Conservation (phyloP, 2,113 vertebrate species). For the Bothrops jararaca region DNA sequence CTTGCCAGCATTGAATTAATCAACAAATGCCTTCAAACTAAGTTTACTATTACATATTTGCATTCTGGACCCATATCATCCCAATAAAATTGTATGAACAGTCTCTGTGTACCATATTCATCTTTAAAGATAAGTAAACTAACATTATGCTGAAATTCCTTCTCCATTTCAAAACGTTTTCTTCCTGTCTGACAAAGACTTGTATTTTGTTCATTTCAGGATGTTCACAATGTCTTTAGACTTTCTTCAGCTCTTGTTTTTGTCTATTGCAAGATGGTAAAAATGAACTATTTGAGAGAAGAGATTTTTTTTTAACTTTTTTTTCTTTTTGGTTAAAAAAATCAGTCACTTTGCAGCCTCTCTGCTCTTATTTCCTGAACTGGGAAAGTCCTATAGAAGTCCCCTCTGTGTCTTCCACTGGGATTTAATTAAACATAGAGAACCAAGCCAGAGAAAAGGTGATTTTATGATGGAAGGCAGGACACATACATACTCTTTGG, state of each 20-base stretch:
- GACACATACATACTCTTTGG: background rate
- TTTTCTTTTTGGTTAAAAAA: background rate
- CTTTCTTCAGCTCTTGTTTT: background rate
- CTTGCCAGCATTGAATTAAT: background rate
- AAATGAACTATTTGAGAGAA: background rate
- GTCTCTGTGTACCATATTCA: background rate
- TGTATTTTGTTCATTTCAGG: background rate
- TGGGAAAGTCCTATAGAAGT: background rate
- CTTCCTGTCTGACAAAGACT: background rate
- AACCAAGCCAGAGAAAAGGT: background rate
- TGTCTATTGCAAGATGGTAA: background rate
- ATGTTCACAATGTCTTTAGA: background rate
- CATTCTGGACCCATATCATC: background rate
- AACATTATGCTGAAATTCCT: background rate
- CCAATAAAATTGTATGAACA: background rate
- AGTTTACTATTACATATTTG: background rate
- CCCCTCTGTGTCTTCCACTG: background rate
- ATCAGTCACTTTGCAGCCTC: background rate
- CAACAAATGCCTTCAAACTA: background rate
- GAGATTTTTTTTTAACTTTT: background rate
- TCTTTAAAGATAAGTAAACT: background rate
- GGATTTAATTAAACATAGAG: background rate
- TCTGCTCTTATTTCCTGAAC: background rate
- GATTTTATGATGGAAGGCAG: background rate
- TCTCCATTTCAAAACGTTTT: background rate